Evolutionary conservation across 2,888 invertebrate genomes (phyloP).

Genomic region (Lycocerus yunnanus): DNA sequence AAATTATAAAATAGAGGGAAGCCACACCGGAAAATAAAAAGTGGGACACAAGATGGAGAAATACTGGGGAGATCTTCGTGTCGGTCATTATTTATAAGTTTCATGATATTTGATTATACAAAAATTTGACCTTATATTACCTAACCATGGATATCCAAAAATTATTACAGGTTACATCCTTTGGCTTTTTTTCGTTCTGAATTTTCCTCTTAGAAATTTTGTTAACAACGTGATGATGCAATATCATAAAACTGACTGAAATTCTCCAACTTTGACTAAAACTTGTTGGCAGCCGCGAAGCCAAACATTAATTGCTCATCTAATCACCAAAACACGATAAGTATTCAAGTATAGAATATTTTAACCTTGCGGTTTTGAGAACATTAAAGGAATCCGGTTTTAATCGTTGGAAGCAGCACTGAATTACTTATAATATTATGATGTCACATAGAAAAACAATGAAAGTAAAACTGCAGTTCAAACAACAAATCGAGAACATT

Average conservation of each 20-base stretch:
- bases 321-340: background rate
- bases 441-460: background rate
- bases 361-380: background rate
- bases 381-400: background rate
- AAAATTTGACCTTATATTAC: no score
- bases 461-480: no score
- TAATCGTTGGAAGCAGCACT: background rate
- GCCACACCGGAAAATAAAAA: no score
- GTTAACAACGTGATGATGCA: no score
- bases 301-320: background rate
- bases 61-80: no score
- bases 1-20: no score
- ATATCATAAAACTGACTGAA: background rate
- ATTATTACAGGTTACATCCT: no score
- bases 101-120: no score
- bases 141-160: no score
- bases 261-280: background rate
- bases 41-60: no score
- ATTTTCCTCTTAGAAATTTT: background rate
- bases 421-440: background rate
- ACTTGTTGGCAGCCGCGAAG: background rate
- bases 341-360: background rate
- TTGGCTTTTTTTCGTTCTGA: background rate
- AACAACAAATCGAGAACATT: no score
- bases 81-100: no score